Conservation (phyloP, 35 echinoderm and acorn worm species). For the Diadema setosum region DNA sequence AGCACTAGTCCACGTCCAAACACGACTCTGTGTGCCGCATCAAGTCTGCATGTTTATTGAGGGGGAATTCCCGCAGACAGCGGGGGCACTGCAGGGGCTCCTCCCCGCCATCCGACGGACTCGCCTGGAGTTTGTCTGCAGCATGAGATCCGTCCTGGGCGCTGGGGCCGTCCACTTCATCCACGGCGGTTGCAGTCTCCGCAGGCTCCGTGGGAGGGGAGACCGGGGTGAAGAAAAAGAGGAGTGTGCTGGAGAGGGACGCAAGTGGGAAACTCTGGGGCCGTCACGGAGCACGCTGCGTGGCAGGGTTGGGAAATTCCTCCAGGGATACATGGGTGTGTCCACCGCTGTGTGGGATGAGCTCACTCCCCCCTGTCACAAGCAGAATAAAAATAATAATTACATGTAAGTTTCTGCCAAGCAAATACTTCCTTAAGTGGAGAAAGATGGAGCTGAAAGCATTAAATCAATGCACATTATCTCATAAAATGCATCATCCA, state of each 20-base stretch:
- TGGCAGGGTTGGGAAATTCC: not conserved
- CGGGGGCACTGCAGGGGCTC: slow-evolving; percentile 56
- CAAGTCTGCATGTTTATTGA: slow-evolving; percentile 8
- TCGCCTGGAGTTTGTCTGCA: slow-evolving; percentile 6
- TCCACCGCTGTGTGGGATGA: not conserved
- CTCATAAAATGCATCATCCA: no score
- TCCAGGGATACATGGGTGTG: not conserved
- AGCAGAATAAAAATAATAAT: not conserved
- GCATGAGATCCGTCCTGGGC: not conserved
- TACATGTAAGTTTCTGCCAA: no score
- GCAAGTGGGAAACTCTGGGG: not conserved
- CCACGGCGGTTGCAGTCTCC: not conserved
- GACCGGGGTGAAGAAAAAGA: not conserved
- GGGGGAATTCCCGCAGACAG: slow-evolving; percentile 12
- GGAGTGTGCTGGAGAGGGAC: not conserved
- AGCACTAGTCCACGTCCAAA: not conserved
- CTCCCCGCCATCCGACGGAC: not conserved
- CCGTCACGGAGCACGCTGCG: not conserved
- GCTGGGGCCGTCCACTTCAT: not conserved
- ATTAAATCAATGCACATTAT: no score
- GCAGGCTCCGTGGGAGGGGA: not conserved
- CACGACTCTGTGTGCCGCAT: slow-evolving; percentile 23
- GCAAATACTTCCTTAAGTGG: no score
- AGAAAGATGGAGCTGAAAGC: no score
- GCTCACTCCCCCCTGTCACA: not conserved